phyloP scores from a whole-genome alignment of 2,113 vertebrate species.

The Scolopax mira region DNA sequence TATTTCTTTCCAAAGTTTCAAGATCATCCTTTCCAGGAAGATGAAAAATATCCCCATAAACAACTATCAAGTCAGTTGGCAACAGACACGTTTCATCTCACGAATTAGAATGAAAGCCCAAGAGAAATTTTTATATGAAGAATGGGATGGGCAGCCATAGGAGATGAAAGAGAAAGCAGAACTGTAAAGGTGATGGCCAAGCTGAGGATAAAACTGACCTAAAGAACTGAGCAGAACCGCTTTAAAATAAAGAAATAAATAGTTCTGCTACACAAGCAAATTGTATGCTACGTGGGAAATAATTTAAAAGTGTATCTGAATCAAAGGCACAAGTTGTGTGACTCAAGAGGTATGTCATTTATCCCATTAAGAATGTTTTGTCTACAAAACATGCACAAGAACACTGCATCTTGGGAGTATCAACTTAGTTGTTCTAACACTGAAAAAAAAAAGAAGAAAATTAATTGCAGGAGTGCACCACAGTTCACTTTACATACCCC shows the following conservation, averaged over 20 bases:
- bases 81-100: background rate
- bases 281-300: background rate
- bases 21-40: background rate
- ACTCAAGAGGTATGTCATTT: background rate
- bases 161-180: background rate
- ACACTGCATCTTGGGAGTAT: background rate
- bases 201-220: background rate
- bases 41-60: background rate
- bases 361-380: background rate
- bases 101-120: background rate
- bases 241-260: background rate
- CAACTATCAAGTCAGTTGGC: background rate
- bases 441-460: background rate
- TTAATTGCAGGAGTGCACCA: background rate
- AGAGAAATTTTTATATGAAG: background rate
- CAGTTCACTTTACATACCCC: background rate
- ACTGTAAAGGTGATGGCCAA: background rate
- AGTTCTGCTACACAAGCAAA: background rate
- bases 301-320: background rate
- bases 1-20: background rate
- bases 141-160: background rate
- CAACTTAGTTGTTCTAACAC: background rate
- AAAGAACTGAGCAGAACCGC: fast-evolving
- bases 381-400: background rate
- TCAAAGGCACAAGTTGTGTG: background rate